phyloP scores from a whole-genome alignment of 2,797 vertebrate genomes.

The Pseudochirops corinnae region DNA sequence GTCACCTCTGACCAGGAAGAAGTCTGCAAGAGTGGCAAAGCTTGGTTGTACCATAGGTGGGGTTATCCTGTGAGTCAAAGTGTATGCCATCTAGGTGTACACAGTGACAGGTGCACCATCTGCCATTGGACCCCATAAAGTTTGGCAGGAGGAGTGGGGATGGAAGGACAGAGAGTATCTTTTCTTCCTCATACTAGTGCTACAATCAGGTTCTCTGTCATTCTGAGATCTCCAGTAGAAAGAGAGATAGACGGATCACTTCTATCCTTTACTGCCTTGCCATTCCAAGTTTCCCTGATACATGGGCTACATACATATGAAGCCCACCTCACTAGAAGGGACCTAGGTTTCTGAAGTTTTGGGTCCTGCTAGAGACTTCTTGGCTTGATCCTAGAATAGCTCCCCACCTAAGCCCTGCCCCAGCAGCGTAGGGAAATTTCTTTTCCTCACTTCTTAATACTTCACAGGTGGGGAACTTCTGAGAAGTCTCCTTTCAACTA shows the following conservation, averaged over 20 bases:
- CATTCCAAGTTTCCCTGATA: neutral
- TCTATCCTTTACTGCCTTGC: neutral
- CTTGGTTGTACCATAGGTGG: neutral
- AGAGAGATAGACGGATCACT: neutral
- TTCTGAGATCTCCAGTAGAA: neutral
- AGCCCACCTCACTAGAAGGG: neutral
- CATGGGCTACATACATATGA: neutral
- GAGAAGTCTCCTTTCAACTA: neutral
- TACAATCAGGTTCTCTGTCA: neutral
- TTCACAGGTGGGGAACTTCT: neutral
- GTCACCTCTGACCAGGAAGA: neutral
- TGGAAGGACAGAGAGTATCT: neutral
- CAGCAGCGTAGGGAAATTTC: neutral
- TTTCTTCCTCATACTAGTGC: neutral
- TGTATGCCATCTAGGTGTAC: neutral
- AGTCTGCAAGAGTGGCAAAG: neutral
- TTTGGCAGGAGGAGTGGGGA: neutral
- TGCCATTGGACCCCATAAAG: neutral
- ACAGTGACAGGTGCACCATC: neutral
- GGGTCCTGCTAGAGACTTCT: neutral
- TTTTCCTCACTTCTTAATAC: neutral
- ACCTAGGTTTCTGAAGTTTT: neutral
- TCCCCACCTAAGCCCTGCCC: neutral
- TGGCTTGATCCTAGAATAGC: neutral
- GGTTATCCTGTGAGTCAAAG: neutral